phyloP scores from a whole-genome alignment of 1,140 invertebrate species.

The Drosophila trapezifrons region DNA sequence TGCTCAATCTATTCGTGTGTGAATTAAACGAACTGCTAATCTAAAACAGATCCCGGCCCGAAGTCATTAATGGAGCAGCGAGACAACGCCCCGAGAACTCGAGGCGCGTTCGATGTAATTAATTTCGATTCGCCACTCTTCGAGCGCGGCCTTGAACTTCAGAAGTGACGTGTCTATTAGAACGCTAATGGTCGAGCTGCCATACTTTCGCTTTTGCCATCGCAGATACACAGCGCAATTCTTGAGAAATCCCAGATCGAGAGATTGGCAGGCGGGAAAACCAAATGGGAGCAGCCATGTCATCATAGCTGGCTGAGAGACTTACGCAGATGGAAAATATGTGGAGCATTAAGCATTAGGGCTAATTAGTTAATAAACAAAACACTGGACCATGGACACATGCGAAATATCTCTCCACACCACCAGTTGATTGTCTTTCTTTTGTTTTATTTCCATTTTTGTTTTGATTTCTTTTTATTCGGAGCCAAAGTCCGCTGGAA shows the following conservation, averaged over 20 bases:
- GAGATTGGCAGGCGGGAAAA: slow-evolving; percentile 38
- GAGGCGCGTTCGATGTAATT: slow-evolving; percentile 59
- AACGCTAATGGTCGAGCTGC: slow-evolving; percentile 51
- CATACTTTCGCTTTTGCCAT: slow-evolving; percentile 71
- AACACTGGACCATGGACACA: slow-evolving; percentile 34
- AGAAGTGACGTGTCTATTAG: slow-evolving; percentile 55
- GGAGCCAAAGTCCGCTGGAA: slow-evolving; percentile 20
- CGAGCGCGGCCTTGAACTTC: slow-evolving; percentile 69
- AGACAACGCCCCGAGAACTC: slow-evolving; percentile 23
- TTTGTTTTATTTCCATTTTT: slow-evolving; percentile 17
- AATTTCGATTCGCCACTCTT: slow-evolving; percentile 77
- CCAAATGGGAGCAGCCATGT: slow-evolving; percentile 35
- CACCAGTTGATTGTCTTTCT: slow-evolving; percentile 22
- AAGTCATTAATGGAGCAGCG: slow-evolving; percentile 31
- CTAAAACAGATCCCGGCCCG: slow-evolving; percentile 58
- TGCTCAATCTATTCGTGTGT: slow-evolving; percentile 35
- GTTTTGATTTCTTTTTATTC: slow-evolving; percentile 23
- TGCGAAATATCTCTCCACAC: slow-evolving; percentile 35
- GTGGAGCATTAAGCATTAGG: slow-evolving; percentile 65
- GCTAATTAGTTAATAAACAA: slow-evolving; percentile 68
- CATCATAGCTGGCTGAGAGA: slow-evolving; percentile 31
- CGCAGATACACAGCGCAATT: slow-evolving; percentile 44
- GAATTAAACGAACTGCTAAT: slow-evolving; percentile 50
- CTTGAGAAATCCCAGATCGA: slow-evolving; percentile 56
- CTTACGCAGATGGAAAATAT: slow-evolving; percentile 54